Base-by-base conservation (phyloP, 2,113 vertebrate genomes). In the Hepsetus odoe region DNA sequence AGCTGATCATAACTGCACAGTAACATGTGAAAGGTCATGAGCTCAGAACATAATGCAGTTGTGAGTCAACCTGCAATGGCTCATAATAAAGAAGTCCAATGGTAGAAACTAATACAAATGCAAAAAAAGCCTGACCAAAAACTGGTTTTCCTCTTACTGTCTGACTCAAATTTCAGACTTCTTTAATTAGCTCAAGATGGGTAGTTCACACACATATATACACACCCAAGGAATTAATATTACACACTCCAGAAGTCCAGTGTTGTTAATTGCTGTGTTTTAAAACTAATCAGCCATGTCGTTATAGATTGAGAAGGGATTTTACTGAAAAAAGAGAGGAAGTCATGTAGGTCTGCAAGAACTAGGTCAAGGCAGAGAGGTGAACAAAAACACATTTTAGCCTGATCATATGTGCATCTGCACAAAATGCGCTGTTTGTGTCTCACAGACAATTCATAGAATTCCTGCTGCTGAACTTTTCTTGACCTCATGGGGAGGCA, bases 31-130 rank as follows among this genome's bases (percentile, higher is more conserved):
- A 77, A 80, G 62, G 53, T 30, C 72, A 74, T 8, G 33, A 66
- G 44, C 13, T 24, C 28, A 7, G 42, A 38, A 56, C 66, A 58
- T 74, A 65, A 30, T 49, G 40, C 20, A 8, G 42, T n/a, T 51
- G 55, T 77, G 49, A 84, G 38, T 74, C 79, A 76, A 68, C 18
- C 49, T 71, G 49, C 58, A 73, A 22, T 81, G 66, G 75, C 71
- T 71, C 66, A 81, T 79, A 51, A 40, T 53, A 40, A 24, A 49
- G 51, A 16, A 71, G 24, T 38, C 16, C 30, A 62, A 33, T 32
- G 56, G 69, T n/a, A 76, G 24, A 76, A 8, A 76, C 44, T 12
- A 20, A 32, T 10, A 61, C 38, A 49, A 40, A 24, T 18, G 22
- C 24, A 55, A 28, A 49, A 20, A 76, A 26, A 44, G 4, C 61